A percentile compares a stretch with the other conserved stretches of the same genome.
phyloP scores from a whole-genome alignment of 30 jellyfish, hydroid and myxozoan genomes.

The Cassiopea andromeda region DNA sequence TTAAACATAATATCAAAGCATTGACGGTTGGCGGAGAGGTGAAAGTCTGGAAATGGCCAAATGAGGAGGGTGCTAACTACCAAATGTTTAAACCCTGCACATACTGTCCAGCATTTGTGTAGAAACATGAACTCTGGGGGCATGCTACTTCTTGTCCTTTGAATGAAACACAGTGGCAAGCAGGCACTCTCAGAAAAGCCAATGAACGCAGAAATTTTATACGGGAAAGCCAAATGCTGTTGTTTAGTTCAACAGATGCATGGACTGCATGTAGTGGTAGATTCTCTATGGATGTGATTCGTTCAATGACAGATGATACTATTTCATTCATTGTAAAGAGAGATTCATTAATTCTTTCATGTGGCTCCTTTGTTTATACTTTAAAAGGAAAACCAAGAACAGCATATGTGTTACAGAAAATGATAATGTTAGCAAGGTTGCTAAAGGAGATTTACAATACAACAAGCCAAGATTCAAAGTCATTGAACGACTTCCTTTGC shows the following conservation, averaged over 20 bases:
- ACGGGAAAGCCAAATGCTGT: slow-evolving; percentile 60
- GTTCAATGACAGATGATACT: slow-evolving; percentile 49
- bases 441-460: slow-evolving; percentile 29
- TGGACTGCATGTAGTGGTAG: slow-evolving; percentile 4
- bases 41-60: slow-evolving; percentile 50
- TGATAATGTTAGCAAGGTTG: slow-evolving; percentile 66
- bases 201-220: not conserved
- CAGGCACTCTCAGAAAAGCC: not conserved
- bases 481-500: slow-evolving; percentile 5
- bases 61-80: slow-evolving; percentile 14
- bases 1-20: slow-evolving; percentile 45
- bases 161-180: slow-evolving; percentile 6
- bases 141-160: slow-evolving; percentile 56
- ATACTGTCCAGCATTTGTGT: slow-evolving; percentile 63
- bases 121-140: slow-evolving; percentile 71
- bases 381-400: slow-evolving; percentile 41
- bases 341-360: slow-evolving; percentile 32
- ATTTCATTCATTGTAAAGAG: slow-evolving; percentile 32
- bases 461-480: not conserved
- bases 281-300: not conserved
- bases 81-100: slow-evolving; percentile 47
- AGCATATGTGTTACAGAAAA: slow-evolving; percentile 29
- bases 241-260: slow-evolving; percentile 15
- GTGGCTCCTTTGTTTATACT: slow-evolving; percentile 37
- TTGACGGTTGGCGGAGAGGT: slow-evolving; percentile 54